Percentiles rank a stretch among this genome's conserved stretches.
phyloP scores from a whole-genome alignment of 2,888 invertebrate genomes.

The Anorthoa munda region DNA sequence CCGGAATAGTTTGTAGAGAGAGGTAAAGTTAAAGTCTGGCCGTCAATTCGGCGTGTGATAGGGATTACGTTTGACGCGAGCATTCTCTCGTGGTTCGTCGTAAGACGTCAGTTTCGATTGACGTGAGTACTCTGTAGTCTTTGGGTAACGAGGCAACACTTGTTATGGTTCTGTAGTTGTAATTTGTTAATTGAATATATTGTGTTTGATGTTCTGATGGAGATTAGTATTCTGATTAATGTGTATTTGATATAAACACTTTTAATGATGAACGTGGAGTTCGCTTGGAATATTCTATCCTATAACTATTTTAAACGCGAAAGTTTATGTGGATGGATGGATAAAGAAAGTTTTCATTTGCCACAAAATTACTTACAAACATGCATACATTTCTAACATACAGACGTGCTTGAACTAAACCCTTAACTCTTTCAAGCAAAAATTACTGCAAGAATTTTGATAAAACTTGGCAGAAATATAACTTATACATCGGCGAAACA shows the following conservation, averaged over 20 bases:
- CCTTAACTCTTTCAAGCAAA: too few relatives aligned
- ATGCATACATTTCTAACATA: too few relatives aligned
- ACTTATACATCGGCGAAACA: too few relatives aligned
- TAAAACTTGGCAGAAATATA: too few relatives aligned
- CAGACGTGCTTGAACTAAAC: too few relatives aligned
- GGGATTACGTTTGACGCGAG: slow-evolving; percentile 36
- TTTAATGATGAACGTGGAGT: background rate
- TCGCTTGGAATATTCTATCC: background rate
- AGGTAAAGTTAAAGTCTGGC: slow-evolving; percentile 29
- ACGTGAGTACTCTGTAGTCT: slow-evolving; percentile 6
- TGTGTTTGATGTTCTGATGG: background rate
- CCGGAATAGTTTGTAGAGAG: slow-evolving; percentile 21
- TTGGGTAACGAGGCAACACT: background rate
- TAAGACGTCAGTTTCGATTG: slow-evolving; percentile 32
- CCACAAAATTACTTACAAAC: too few relatives aligned
- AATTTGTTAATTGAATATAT: slow-evolving; percentile 2
- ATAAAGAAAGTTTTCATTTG: too few relatives aligned
- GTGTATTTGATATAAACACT: background rate
- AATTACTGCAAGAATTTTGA: too few relatives aligned
- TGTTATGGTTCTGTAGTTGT: background rate
- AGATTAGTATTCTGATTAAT: slow-evolving; percentile 31
- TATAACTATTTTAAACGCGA: too few relatives aligned
- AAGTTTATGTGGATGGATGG: too few relatives aligned
- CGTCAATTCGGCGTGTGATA: slow-evolving; percentile 34
- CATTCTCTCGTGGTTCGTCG: slow-evolving; percentile 23